Conservation (phyloP, 92 coral and sea anemone species). For the Porites lobata region DNA sequence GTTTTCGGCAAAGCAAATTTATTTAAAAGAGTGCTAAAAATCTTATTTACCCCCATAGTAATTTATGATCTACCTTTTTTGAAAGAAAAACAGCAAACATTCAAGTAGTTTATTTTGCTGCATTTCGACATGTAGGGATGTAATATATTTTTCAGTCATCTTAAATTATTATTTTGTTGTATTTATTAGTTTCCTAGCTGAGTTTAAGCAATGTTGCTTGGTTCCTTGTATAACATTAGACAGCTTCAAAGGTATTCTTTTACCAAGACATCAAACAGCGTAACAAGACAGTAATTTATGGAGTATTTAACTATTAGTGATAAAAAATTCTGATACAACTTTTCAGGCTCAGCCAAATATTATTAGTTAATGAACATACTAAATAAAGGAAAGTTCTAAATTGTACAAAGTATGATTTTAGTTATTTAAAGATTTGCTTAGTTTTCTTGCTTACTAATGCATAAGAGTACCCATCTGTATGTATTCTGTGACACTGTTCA, state of each 20-base stretch:
- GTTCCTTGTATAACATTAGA: background rate
- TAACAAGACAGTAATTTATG: background rate
- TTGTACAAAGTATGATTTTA: too few species aligned
- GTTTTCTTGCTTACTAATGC: too few species aligned
- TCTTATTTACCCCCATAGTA: background rate
- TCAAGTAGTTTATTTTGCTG: background rate
- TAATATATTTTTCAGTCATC: conserved; percentile 9
- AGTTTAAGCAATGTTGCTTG: background rate
- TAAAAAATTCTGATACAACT: background rate
- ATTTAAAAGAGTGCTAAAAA: conserved; percentile 10
- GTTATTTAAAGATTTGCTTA: too few species aligned
- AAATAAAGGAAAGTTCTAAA: too few species aligned
- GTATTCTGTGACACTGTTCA: too few species aligned
- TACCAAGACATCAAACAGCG: background rate
- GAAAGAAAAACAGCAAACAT: background rate
- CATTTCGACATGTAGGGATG: background rate
- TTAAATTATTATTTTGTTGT: conserved; percentile 22
- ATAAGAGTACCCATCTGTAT: too few species aligned
- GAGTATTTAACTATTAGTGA: background rate
- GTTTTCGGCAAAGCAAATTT: background rate
- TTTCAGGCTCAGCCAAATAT: too few species aligned
- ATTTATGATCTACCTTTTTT: background rate
- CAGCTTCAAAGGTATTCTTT: too few species aligned
- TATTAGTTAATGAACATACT: too few species aligned
- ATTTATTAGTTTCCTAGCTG: background rate